These are phyloP conservation scores for Drosophila setosimentum DNA, from an alignment of 2,888 invertebrate species.

Conservation along the genomic window DNA sequence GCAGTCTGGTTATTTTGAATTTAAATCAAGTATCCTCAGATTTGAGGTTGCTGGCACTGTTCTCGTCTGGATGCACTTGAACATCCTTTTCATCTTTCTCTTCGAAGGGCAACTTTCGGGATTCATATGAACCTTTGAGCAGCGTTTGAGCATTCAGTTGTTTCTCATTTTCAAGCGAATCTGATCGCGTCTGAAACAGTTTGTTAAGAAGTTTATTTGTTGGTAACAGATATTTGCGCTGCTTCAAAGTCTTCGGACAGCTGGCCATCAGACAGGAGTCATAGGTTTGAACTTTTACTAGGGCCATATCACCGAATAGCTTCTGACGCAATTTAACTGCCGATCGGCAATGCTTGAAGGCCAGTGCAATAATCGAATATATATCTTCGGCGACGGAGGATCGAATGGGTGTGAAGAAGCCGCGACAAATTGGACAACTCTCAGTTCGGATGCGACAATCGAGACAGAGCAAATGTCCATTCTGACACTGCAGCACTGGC, in stretches of 20 bases:
- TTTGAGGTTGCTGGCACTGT: conserved; percentile 9
- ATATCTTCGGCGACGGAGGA: conserved; percentile 87
- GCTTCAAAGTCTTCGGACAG: conserved; percentile 17
- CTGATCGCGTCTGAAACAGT: conserved; percentile 85
- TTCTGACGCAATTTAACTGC: conserved; percentile 86
- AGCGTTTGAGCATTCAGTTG: conserved; percentile 10
- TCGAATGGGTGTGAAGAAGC: conserved; percentile 86
- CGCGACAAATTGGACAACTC: conserved; percentile 88
- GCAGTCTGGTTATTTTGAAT: not conserved
- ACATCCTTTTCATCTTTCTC: conserved; percentile 12
- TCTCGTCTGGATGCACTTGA: not conserved
- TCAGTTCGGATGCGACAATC: conserved; percentile 87
- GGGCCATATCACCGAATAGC: conserved; percentile 84
- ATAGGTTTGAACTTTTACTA: conserved; percentile 35
- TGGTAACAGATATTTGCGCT: conserved; percentile 73
- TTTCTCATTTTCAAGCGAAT: conserved; percentile 85
- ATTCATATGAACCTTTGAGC: conserved; percentile 84
- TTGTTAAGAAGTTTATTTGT: conserved; percentile 86
- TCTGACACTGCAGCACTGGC: conserved; percentile 88
- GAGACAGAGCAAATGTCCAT: conserved; percentile 88
- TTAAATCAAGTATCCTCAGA: conserved; percentile 13
- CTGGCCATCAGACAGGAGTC: conserved; percentile 4
- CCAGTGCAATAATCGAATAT: conserved; percentile 86
- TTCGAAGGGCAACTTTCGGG: conserved; percentile 73
- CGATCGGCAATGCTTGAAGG: conserved; percentile 85